These are phyloP conservation scores for Sceliomorpha sp. DNA, from an alignment of 2,888 invertebrate species.

Conservation along the genomic window DNA sequence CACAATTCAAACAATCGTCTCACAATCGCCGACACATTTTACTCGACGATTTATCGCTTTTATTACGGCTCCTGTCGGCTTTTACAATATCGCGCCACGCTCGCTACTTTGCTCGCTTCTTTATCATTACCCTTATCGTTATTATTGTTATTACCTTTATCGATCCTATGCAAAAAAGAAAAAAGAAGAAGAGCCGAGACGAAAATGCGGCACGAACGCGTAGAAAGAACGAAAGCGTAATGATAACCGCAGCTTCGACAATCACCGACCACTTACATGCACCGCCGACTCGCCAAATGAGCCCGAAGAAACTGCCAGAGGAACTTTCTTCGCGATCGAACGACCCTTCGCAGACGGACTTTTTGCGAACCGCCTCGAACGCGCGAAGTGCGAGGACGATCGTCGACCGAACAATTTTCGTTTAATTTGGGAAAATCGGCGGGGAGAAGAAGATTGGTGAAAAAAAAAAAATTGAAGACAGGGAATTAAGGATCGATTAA, in stretches of 20 bases:
- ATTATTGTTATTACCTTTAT: too few relatives aligned
- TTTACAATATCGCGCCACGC: slow-evolving; percentile 14
- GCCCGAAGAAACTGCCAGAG: slow-evolving; percentile 53
- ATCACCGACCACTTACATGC: slow-evolving; percentile 65
- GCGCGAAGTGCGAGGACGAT: too few relatives aligned
- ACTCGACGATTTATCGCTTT: slow-evolving; percentile 36
- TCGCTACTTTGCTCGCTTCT: not conserved
- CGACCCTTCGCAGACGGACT: slow-evolving; percentile 17
- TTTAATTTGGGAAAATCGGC: too few relatives aligned
- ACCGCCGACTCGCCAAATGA: slow-evolving; percentile 66
- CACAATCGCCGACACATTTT: slow-evolving; percentile 27
- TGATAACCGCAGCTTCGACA: slow-evolving; percentile 43
- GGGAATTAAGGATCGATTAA: too few relatives aligned
- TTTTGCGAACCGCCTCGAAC: too few relatives aligned
- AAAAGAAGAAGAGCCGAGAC: too few relatives aligned
- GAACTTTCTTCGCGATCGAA: slow-evolving; percentile 39
- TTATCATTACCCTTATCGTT: slow-evolving; percentile 2
- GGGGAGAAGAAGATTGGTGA: too few relatives aligned
- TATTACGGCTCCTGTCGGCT: slow-evolving; percentile 21
- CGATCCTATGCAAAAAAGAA: too few relatives aligned
- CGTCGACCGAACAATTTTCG: too few relatives aligned
- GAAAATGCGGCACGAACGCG: slow-evolving; percentile 8
- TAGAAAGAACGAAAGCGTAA: slow-evolving; percentile 23
- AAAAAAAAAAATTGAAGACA: too few relatives aligned
- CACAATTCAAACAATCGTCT: slow-evolving; percentile 41